Evolutionary conservation across 1,140 invertebrate genomes (phyloP).

Genomic region (Zaprionus ornatus): DNA sequence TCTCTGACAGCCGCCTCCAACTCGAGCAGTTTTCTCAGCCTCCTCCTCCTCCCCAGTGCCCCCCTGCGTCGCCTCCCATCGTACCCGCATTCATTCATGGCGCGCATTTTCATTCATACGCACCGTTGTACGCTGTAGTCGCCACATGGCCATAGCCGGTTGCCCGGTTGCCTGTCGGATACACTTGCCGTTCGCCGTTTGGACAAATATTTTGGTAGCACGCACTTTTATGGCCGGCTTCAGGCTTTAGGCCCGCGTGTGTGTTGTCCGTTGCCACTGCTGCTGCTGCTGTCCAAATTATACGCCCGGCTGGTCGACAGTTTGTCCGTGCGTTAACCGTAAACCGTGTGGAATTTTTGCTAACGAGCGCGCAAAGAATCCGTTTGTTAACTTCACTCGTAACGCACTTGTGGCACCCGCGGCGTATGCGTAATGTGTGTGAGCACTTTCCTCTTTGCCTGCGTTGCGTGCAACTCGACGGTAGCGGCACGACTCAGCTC

Average conservation of each 20-base stretch:
- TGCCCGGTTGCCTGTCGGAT: constrained; percentile 12
- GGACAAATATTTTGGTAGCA: constrained; percentile 58
- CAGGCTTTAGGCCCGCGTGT: background rate
- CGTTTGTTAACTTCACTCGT: constrained; percentile 23
- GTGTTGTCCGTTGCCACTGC: background rate
- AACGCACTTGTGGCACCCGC: constrained; percentile 45
- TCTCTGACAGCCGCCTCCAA: constrained; percentile 43
- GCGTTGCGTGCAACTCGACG: constrained; percentile 59
- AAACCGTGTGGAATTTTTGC: constrained; percentile 46
- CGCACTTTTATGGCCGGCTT: constrained; percentile 68
- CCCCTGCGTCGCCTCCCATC: background rate
- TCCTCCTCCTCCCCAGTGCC: background rate
- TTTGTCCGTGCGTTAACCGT: background rate
- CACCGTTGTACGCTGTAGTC: constrained; percentile 50
- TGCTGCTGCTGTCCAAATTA: constrained; percentile 17
- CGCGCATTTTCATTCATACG: constrained; percentile 53
- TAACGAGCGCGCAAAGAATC: constrained; percentile 62
- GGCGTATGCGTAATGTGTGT: constrained; percentile 63
- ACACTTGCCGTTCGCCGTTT: constrained; percentile 1
- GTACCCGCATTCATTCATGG: constrained; percentile 64
- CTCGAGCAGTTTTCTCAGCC: background rate
- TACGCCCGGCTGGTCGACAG: constrained; percentile 10
- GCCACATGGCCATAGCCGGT: constrained; percentile 40
- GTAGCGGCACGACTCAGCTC: constrained; percentile 70
- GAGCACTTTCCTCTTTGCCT: background rate